Evolutionary conservation across 2,888 invertebrate genomes (phyloP), one percentile per base, ranked within the genome.

Genomic region (Mimachlamys varia): DNA sequence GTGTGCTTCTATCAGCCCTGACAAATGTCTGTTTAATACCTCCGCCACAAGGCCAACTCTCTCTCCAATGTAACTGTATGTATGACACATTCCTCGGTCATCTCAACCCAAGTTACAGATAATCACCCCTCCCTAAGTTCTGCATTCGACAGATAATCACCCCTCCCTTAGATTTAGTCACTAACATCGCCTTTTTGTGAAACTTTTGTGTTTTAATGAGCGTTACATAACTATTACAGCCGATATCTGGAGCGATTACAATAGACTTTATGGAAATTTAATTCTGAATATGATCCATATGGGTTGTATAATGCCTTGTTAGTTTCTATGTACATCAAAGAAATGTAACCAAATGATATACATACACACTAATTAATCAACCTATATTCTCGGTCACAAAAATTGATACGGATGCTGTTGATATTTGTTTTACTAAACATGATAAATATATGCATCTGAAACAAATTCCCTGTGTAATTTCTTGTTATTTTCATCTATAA

Each of bases 1-100:
- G 58, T 58, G 58, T 22, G 22, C 22, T 19, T 27, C 33, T 12
- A 27, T 10, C 76, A 33, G 10, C 76, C 27, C 76, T 76, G 27
- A 76, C 76, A 76, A 53, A 53, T 12, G 12, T 33, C 7, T 12
- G 27, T 22, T 76, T 44, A 44, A 44, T 44, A 19, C 76, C 76
- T 27, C 76, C 76, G 33, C 27, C 13, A 27, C 76, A 76, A 27
- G 27, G 76, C 33, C 76, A 76, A 33, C 12, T 76, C 76, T 33
- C 76, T 44, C 44, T 44, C 44, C 44, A 53, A 17, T 53, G 13
- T 53, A 53, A 53, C 53, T 17, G 17, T 53, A 19, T 53, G 1
- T 19, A 53, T 76, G 76, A 76, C 76, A 76, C 76, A 76, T 76
- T 76, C 76, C 76, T 76, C 76, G 22, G 76, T 76, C 76, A 76